phyloP scores from a whole-genome alignment of 2,113 vertebrate genomes.

The Syrrhaptes paradoxus region DNA sequence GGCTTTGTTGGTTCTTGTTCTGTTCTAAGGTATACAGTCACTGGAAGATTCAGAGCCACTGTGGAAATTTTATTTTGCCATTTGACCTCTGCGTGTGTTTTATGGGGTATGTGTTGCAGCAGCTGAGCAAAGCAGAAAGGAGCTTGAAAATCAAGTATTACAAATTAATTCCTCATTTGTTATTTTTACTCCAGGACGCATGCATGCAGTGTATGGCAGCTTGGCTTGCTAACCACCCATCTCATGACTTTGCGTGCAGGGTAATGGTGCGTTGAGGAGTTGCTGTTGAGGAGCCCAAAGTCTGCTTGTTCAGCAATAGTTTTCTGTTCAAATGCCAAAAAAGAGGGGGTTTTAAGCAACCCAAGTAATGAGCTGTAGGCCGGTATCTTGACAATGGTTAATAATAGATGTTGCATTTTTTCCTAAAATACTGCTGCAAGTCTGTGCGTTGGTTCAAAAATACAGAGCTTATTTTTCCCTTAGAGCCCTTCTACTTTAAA shows the following conservation, averaged over 20 bases:
- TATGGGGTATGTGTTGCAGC: not conserved
- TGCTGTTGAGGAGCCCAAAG: not conserved
- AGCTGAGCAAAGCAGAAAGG: conserved; percentile 46
- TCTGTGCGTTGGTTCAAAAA: conserved; percentile 34
- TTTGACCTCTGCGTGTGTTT: conserved; percentile 29
- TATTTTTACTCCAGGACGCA: not conserved
- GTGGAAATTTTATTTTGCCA: not conserved
- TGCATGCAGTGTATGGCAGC: not conserved
- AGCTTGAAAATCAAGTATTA: conserved; percentile 33
- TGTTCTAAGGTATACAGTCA: not conserved
- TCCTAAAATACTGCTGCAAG: conserved; percentile 33
- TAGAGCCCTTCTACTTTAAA: not conserved
- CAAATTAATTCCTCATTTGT: not conserved
- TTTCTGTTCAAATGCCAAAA: conserved; percentile 17
- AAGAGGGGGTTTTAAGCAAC: conserved; percentile 33
- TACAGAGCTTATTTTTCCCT: conserved; percentile 14
- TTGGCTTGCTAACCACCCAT: not conserved
- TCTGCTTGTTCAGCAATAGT: conserved; percentile 17
- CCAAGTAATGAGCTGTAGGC: conserved; percentile 46
- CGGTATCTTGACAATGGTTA: conserved; percentile 49
- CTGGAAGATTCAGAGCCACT: not conserved
- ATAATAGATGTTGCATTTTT: conserved; percentile 47
- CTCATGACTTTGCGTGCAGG: not conserved
- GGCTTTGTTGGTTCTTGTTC: conserved; percentile 4
- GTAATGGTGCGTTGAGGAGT: not conserved